A percentile compares a stretch with the other conserved stretches of the same genome.
phyloP scores from a whole-genome alignment of 2,113 vertebrate genomes.

The Xiphophorus couchianus region DNA sequence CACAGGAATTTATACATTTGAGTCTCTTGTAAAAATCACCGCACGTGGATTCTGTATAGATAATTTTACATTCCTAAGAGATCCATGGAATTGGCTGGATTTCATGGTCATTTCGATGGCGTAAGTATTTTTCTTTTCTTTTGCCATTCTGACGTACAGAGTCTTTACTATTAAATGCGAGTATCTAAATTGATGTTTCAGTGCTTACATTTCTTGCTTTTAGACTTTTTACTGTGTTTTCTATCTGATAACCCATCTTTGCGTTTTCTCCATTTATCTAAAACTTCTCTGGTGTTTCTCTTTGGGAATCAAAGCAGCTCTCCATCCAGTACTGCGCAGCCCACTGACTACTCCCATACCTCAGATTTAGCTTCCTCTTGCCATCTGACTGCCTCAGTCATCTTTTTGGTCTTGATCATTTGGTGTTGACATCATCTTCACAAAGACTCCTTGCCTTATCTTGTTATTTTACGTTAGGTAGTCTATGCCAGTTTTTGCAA shows the following conservation, averaged over 20 bases:
- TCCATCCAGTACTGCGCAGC: slow-evolving; percentile 41
- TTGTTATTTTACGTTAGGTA: not conserved
- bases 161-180: slow-evolving; percentile 6
- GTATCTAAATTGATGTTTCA: slow-evolving; percentile 6
- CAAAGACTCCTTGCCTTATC: slow-evolving; percentile 23
- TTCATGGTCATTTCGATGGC: slow-evolving; percentile 99
- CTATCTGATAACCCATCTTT: slow-evolving; percentile 56
- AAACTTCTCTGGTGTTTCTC: slow-evolving; percentile 51
- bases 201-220: slow-evolving; percentile 29
- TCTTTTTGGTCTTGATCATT: slow-evolving; percentile 35
- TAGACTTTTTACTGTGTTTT: slow-evolving; percentile 27
- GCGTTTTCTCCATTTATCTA: slow-evolving; percentile 44
- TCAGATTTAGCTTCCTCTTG: slow-evolving; percentile 26
- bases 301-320: slow-evolving; percentile 51
- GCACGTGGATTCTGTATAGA: slow-evolving; percentile 99
- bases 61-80: slow-evolving; percentile 94
- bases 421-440: slow-evolving; percentile 32
- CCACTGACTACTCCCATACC: slow-evolving; percentile 23
- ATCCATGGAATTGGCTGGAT: slow-evolving; percentile 99
- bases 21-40: slow-evolving; percentile 96
- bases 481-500: slow-evolving; percentile 7
- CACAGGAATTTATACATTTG: slow-evolving; percentile 98
- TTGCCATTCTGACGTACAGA: not conserved
- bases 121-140: slow-evolving; percentile 83
- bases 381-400: slow-evolving; percentile 28